Conservation (phyloP, 2,113 vertebrate genomes). For the Mellivora capensis region DNA sequence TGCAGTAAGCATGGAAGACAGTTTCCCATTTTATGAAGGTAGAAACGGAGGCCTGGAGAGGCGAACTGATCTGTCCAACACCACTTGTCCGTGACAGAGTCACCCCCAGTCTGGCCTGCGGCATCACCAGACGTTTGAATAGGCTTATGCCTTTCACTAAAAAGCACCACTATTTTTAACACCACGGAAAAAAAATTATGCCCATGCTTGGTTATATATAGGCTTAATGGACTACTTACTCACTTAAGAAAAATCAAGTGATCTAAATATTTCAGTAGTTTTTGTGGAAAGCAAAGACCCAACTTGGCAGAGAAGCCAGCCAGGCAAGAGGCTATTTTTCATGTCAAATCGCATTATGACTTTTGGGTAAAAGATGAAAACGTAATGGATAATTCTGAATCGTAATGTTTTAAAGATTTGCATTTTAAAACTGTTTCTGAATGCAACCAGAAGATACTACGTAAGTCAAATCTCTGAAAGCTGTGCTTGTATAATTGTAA, state of each 20-base stretch:
- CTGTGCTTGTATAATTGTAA: not conserved
- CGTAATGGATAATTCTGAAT: not conserved
- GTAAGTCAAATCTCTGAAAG: not conserved
- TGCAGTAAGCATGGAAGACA: not conserved
- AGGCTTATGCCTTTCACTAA: not conserved
- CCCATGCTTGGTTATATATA: not conserved
- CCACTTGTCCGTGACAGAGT: not conserved
- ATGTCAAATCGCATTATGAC: not conserved
- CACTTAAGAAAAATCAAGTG: not conserved
- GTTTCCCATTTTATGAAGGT: not conserved
- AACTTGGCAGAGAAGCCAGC: not conserved
- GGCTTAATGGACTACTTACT: not conserved
- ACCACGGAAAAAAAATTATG: not conserved
- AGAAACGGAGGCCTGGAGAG: not conserved
- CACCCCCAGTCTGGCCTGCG: not conserved
- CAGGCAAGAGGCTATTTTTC: not conserved
- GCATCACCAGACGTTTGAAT: not conserved
- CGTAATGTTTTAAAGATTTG: not conserved
- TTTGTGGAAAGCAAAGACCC: not conserved
- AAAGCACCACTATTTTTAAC: not conserved
- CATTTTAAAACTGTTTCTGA: not conserved
- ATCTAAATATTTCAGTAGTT: constrained; percentile 15
- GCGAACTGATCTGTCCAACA: not conserved
- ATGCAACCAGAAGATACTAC: not conserved
- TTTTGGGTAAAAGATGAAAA: not conserved